Conservation (phyloP, 2,113 vertebrate genomes). For the Oreochromis tanganicae region DNA sequence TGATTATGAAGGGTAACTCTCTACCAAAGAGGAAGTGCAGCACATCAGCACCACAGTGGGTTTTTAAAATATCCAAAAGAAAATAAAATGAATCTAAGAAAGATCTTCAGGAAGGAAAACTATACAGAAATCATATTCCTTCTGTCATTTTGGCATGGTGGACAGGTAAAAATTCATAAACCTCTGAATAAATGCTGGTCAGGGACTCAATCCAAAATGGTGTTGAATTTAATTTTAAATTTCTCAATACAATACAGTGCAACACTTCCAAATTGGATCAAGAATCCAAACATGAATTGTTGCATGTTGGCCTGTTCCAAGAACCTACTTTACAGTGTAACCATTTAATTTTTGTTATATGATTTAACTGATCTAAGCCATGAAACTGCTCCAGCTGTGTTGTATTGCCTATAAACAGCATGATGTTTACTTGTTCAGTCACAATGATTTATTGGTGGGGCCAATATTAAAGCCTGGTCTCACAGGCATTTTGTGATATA, state of each 20-base stretch:
- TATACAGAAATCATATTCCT: background rate
- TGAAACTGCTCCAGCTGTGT: background rate
- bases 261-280: background rate
- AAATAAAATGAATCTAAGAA: background rate
- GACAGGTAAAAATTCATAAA: background rate
- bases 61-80: conserved; percentile 55
- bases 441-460: background rate
- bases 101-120: conserved; percentile 6
- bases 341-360: background rate
- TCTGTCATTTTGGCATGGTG: background rate
- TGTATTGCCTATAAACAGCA: background rate
- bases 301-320: background rate
- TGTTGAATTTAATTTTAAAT: background rate
- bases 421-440: background rate
- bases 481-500: too few species aligned
- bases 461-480: too few species aligned
- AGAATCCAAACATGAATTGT: background rate
- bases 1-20: background rate
- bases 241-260: background rate
- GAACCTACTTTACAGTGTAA: background rate
- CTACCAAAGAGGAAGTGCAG: background rate
- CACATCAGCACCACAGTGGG: conserved; percentile 7
- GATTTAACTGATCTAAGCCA: background rate
- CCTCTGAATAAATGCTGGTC: background rate
- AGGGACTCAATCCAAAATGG: background rate